Evolutionary conservation across 2,888 invertebrate species (phyloP).

Genomic region (Leptinotarsa rubiginosa): DNA sequence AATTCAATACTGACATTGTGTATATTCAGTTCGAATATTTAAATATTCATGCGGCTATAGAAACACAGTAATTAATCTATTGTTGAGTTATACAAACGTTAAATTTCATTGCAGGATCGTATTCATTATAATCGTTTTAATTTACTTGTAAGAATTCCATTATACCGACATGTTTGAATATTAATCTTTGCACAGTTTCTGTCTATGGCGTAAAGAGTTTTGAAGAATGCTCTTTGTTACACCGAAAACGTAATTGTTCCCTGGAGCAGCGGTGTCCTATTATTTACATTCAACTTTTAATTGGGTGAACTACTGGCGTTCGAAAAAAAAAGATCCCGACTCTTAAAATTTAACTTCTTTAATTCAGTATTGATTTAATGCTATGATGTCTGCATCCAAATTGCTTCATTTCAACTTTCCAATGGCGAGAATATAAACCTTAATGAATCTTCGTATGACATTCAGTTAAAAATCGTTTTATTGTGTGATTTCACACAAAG

Average conservation of each 20-base stretch:
- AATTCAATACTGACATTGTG: slow-evolving; percentile 65
- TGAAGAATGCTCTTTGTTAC: slow-evolving; percentile 25
- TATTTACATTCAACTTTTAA: slow-evolving; percentile 57
- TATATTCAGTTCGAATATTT: slow-evolving; percentile 63
- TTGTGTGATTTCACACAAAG: slow-evolving; percentile 27
- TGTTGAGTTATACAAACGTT: slow-evolving; percentile 67
- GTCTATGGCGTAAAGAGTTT: slow-evolving; percentile 25
- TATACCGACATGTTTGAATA: slow-evolving; percentile 45
- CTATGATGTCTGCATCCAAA: slow-evolving; percentile 42
- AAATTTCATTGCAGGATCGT: slow-evolving; percentile 65
- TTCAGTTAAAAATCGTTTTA: slow-evolving; percentile 30
- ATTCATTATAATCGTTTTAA: slow-evolving; percentile 68
- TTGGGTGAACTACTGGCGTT: slow-evolving; percentile 53
- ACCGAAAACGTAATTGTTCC: slow-evolving; percentile 34
- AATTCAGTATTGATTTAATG: slow-evolving; percentile 44
- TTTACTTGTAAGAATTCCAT: slow-evolving; percentile 65
- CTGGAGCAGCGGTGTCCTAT: slow-evolving; percentile 41
- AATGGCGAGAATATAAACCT: slow-evolving; percentile 17
- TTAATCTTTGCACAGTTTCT: slow-evolving; percentile 39
- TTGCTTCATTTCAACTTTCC: slow-evolving; percentile 39
- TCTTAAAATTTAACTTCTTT: slow-evolving; percentile 48
- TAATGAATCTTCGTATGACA: slow-evolving; percentile 18
- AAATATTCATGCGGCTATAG: slow-evolving; percentile 66
- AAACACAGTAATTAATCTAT: slow-evolving; percentile 67
- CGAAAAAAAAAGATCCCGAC: slow-evolving; percentile 49